Percentiles rank a stretch among this genome's conserved stretches.
These are phyloP conservation scores for Grus americana DNA, from an alignment of 2,113 vertebrate species.

Conservation along the genomic window DNA sequence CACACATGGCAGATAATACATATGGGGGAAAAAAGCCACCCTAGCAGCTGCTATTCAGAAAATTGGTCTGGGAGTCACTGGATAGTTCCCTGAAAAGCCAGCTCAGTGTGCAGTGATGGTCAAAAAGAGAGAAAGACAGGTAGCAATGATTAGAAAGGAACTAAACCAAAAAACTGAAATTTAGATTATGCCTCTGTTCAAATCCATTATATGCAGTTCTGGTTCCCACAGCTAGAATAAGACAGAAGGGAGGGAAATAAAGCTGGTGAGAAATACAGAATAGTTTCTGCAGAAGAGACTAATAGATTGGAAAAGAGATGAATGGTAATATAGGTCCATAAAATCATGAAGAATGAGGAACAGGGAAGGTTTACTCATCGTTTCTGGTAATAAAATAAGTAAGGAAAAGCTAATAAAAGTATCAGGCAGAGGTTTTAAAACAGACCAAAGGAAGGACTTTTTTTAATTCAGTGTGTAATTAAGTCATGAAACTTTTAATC, in stretches of 20 bases:
- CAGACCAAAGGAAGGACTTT: neutral
- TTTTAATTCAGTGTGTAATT: neutral
- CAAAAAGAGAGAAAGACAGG: neutral
- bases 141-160: neutral
- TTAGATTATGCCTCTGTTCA: neutral
- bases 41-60: neutral
- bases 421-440: neutral
- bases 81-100: neutral
- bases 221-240: neutral
- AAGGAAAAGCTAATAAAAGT: neutral
- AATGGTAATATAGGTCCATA: neutral
- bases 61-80: neutral
- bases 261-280: neutral
- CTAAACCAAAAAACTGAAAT: neutral
- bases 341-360: neutral
- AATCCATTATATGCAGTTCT: neutral
- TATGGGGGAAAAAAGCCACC: fast-evolving
- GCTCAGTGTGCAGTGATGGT: neutral
- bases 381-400: conserved; percentile 1
- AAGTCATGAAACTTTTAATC: neutral
- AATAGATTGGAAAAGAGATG: neutral
- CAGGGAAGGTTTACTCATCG: neutral
- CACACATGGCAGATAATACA: neutral
- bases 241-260: neutral
- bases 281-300: neutral